Percentiles rank a stretch among this genome's conserved stretches.
Conservation (phyloP, 2,888 invertebrate genomes). For the Dromius quadrimaculatus region DNA sequence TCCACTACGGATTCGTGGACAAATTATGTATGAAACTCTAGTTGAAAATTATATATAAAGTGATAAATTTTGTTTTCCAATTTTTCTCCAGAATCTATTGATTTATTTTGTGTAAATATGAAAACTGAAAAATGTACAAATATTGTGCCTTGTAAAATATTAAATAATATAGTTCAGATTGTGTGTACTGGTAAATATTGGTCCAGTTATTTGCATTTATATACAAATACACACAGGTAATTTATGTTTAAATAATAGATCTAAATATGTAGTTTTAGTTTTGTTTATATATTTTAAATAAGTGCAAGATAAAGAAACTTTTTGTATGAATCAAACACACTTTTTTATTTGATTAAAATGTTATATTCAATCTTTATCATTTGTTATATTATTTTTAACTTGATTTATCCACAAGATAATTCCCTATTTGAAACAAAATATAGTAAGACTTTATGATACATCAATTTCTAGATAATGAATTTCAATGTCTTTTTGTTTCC, state of each 20-base stretch:
- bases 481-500: too few species aligned
- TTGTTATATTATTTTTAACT: too few species aligned
- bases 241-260: conserved; percentile 16
- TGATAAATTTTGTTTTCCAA: conserved; percentile 32
- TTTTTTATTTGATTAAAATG: conserved; percentile 25
- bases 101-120: conserved; percentile 21
- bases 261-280: background rate
- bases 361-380: background rate
- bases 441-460: too few species aligned
- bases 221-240: conserved; percentile 31
- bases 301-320: conserved; percentile 6
- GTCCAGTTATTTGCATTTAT: conserved; percentile 27
- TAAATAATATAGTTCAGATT: conserved; percentile 15
- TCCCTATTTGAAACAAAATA: too few species aligned
- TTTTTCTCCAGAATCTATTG: conserved; percentile 18
- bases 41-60: conserved; percentile 14
- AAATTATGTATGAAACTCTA: conserved; percentile 40
- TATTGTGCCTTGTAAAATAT: conserved; percentile 31
- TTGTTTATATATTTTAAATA: background rate
- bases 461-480: too few species aligned
- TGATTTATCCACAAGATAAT: too few species aligned
- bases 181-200: conserved; percentile 25
- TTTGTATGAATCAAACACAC: conserved; percentile 16
- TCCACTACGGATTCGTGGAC: conserved; percentile 29
- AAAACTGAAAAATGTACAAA: conserved; percentile 28